Percentiles rank a stretch among this genome's conserved stretches.
These are phyloP conservation scores for Lacanobia oleracea DNA, from an alignment of 2,888 invertebrate species.

Conservation along the genomic window DNA sequence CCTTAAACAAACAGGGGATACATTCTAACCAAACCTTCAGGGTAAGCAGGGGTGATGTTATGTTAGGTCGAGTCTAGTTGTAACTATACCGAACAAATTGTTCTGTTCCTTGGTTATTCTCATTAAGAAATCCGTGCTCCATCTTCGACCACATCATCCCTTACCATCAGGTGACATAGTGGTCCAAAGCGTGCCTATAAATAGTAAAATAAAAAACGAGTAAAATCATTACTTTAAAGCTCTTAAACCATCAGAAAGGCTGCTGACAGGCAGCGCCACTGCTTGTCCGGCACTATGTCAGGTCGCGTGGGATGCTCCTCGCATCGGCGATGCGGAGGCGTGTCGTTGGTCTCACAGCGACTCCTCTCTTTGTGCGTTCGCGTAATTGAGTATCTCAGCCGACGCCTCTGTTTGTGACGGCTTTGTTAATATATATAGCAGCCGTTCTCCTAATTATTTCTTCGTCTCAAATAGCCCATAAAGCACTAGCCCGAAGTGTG, in stretches of 20 bases:
- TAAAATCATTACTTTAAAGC: too few species aligned
- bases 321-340: background rate
- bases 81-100: background rate
- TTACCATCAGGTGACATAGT: too few species aligned
- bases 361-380: slow-evolving; percentile 21
- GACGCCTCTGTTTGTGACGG: slow-evolving; percentile 44
- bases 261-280: background rate
- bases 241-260: too few species aligned
- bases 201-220: too few species aligned
- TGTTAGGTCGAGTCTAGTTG: background rate
- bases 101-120: background rate
- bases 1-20: too few species aligned
- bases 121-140: background rate
- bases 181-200: too few species aligned
- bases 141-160: too few species aligned
- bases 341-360: background rate
- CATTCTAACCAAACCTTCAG: background rate
- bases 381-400: slow-evolving; percentile 14
- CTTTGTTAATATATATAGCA: slow-evolving; percentile 24
- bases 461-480: slow-evolving; percentile 20
- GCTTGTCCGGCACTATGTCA: background rate
- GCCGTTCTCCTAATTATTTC: slow-evolving; percentile 40
- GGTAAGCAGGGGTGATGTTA: background rate
- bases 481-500: slow-evolving; percentile 20
- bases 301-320: background rate